A percentile compares a stretch with the other conserved stretches of the same genome.
Evolutionary conservation across 2,797 vertebrate genomes (phyloP).

Genomic region (Euphonia xanthogaster): DNA sequence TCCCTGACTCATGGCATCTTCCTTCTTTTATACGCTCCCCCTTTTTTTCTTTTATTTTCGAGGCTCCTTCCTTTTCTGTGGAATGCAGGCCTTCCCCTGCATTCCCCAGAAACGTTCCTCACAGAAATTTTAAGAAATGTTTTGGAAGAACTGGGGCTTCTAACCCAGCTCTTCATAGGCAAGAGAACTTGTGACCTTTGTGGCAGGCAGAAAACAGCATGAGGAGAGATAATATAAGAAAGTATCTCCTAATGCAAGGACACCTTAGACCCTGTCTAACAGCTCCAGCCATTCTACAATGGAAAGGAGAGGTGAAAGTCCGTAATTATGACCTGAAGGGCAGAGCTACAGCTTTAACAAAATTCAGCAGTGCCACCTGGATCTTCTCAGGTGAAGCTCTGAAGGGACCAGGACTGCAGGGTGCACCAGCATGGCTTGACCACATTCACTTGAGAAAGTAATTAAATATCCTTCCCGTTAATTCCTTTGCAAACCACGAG

Average conservation of each 20-base stretch:
- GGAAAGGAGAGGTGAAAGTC: background rate
- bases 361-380: background rate
- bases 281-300: background rate
- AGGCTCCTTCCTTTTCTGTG: background rate
- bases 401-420: background rate
- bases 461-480: constrained; percentile 32
- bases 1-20: background rate
- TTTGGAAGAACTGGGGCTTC: background rate
- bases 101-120: background rate
- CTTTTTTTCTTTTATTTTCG: background rate
- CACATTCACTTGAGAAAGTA: background rate
- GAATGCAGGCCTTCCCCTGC: background rate
- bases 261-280: background rate
- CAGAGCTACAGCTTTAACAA: background rate
- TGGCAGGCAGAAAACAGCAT: background rate
- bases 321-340: background rate
- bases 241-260: background rate
- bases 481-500: constrained; percentile 41
- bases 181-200: background rate
- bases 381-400: background rate
- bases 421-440: background rate
- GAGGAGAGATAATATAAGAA: background rate
- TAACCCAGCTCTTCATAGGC: background rate
- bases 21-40: background rate
- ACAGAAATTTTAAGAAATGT: background rate